Evolutionary conservation across 2,888 invertebrate species (phyloP).

Genomic region (Amiota minor): DNA sequence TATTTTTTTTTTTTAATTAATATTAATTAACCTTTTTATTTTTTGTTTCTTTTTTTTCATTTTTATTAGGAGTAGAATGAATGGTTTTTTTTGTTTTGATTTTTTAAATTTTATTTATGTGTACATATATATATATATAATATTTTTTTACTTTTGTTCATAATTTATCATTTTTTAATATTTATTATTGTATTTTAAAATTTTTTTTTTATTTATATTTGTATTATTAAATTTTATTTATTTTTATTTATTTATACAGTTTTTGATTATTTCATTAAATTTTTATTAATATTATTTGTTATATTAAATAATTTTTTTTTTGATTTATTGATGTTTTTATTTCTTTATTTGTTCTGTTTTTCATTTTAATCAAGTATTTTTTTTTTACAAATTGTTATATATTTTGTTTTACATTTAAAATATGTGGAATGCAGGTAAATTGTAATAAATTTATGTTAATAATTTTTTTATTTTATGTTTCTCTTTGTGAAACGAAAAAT

Average conservation of each 20-base stretch:
- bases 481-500: too few species aligned
- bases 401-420: constrained; percentile 51
- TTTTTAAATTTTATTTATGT: too few species aligned
- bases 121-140: not conserved
- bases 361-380: constrained; percentile 8
- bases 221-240: constrained; percentile 10
- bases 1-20: constrained; percentile 42
- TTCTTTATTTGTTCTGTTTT: constrained; percentile 6
- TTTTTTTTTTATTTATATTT: not conserved
- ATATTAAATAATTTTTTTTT: too few species aligned
- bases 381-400: constrained; percentile 1
- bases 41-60: constrained; percentile 38
- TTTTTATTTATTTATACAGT: constrained; percentile 21
- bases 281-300: too few species aligned
- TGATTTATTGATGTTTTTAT: not conserved
- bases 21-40: constrained; percentile 36
- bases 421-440: constrained; percentile 62
- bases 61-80: too few species aligned
- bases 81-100: too few species aligned
- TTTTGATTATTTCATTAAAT: constrained; percentile 20
- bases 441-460: constrained; percentile 34
- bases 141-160: too few species aligned
- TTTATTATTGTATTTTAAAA: too few species aligned
- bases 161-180: too few species aligned
- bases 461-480: too few species aligned